These are phyloP conservation scores for Drosophila acutilabella DNA, from an alignment of 2,888 invertebrate species.

Conservation along the genomic window DNA sequence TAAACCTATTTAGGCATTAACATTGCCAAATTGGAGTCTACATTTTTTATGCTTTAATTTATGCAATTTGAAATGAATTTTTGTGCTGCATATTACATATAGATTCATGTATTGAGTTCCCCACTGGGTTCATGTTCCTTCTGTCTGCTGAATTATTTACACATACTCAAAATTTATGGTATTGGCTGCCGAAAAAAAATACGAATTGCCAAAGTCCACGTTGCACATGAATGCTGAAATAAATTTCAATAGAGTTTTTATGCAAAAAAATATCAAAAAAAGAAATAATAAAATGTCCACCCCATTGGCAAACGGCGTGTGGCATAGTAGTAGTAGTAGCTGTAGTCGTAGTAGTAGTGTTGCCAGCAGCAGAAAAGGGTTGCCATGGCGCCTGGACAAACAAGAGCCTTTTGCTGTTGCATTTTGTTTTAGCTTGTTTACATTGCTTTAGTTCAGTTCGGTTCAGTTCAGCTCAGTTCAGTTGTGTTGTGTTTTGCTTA, in stretches of 20 bases:
- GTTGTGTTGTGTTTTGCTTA: constrained; percentile 42
- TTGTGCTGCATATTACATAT: constrained; percentile 35
- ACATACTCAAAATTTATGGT: constrained; percentile 58
- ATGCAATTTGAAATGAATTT: constrained; percentile 47
- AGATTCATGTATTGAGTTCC: not conserved
- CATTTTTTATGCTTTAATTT: constrained; percentile 43
- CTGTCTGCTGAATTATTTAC: constrained; percentile 45
- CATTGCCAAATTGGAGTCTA: constrained; percentile 17
- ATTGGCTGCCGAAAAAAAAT: constrained; percentile 42
- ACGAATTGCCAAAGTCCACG: constrained; percentile 1
- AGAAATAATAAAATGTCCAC: constrained; percentile 26
- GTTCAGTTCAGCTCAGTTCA: constrained; percentile 40
- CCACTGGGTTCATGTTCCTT: not conserved
- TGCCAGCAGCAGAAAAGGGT: constrained; percentile 40
- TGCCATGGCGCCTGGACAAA: constrained; percentile 64
- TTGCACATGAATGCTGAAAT: constrained; percentile 32
- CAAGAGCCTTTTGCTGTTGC: constrained; percentile 34
- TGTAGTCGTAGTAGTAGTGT: constrained; percentile 9
- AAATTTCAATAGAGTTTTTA: constrained; percentile 58
- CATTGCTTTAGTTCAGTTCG: constrained; percentile 48
- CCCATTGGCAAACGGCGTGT: constrained; percentile 13
- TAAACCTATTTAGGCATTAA: constrained; percentile 6
- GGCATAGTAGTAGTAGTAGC: not conserved
- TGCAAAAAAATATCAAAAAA: constrained; percentile 31
- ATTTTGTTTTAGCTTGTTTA: constrained; percentile 60